These are phyloP conservation scores for Myzus persicae DNA, from an alignment of 1,140 invertebrate species.

Conservation along the genomic window DNA sequence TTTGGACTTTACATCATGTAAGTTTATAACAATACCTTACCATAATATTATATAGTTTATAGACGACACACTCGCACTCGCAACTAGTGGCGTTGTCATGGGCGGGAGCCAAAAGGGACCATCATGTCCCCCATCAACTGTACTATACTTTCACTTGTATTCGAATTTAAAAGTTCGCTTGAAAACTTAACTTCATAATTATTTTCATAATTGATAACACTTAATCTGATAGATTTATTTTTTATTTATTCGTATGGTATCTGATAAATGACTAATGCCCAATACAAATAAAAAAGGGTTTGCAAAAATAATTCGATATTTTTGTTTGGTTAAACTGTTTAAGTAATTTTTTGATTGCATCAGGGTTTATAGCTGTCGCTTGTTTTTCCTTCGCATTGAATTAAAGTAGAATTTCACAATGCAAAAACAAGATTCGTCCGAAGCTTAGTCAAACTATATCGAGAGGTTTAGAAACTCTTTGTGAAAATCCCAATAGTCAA, in stretches of 20 bases:
- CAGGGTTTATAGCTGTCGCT: neutral
- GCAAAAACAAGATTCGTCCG: neutral
- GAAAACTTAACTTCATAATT: neutral
- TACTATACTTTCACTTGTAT: neutral
- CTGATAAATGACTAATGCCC: neutral
- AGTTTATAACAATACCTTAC: constrained; percentile 62
- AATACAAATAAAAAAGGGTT: neutral
- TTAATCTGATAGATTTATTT: neutral
- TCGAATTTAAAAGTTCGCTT: neutral
- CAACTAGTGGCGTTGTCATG: too few relatives aligned
- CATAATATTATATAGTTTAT: too few relatives aligned
- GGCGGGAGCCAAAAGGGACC: too few relatives aligned
- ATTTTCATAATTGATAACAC: neutral
- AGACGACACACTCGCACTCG: neutral
- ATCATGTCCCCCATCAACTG: neutral
- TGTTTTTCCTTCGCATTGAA: neutral
- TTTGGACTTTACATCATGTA: constrained; percentile 67
- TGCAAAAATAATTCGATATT: neutral
- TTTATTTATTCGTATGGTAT: too few relatives aligned
- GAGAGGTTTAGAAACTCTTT: neutral
- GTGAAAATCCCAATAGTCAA: neutral
- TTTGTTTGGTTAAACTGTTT: neutral
- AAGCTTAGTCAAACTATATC: neutral
- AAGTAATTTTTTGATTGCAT: neutral
- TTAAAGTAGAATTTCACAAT: neutral